These are phyloP conservation scores for Erebia palarica DNA, from an alignment of 2,888 invertebrate genomes.

Conservation along the genomic window DNA sequence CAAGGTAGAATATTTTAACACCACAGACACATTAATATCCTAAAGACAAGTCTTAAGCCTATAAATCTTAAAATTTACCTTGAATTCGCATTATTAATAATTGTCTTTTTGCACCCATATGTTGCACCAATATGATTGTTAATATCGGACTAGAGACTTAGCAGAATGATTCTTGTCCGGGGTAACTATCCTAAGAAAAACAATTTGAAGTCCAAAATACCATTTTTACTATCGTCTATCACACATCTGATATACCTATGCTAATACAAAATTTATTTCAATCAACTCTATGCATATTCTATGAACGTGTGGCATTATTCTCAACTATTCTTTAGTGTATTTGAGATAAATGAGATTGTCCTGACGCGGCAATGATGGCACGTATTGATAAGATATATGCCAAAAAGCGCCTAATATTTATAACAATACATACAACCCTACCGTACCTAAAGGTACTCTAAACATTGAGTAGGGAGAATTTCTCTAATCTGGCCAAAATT, in stretches of 20 bases:
- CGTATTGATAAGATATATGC: no score
- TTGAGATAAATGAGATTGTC: neutral
- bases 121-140: conserved; percentile 1
- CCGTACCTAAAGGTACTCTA: no score
- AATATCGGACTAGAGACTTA: neutral
- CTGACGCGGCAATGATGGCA: neutral
- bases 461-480: no score
- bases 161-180: neutral
- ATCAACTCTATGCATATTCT: neutral
- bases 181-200: neutral
- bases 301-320: neutral
- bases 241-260: neutral
- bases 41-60: neutral
- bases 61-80: neutral
- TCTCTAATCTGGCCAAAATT: no score
- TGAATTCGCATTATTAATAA: neutral
- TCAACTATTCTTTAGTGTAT: neutral
- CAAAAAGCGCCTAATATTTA: no score
- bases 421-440: no score
- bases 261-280: neutral
- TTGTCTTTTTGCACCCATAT: neutral
- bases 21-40: conserved; percentile 5
- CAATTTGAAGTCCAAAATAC: no score
- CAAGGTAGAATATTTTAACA: conserved; percentile 2
- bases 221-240: no score